Evolutionary conservation across 1,140 invertebrate genomes (phyloP).

Genomic region (Eriocheir sinensis): DNA sequence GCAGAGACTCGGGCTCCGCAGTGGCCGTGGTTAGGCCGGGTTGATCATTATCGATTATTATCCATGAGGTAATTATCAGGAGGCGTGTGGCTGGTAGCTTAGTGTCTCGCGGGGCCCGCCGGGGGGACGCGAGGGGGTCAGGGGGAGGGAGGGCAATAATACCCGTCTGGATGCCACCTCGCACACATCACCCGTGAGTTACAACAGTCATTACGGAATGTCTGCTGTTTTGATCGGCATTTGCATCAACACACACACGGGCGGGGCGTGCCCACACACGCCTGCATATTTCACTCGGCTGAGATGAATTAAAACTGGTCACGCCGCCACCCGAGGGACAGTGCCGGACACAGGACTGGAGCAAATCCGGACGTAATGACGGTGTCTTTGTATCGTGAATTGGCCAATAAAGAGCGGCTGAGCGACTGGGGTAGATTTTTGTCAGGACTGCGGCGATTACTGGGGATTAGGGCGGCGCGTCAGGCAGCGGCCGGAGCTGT

Average conservation of each 20-base stretch:
- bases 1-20: constrained; percentile 9
- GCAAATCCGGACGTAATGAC: constrained; percentile 55
- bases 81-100: constrained; percentile 19
- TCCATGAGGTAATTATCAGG: constrained; percentile 15
- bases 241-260: neutral
- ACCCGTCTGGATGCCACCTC: neutral
- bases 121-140: neutral
- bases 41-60: constrained; percentile 27
- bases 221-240: neutral
- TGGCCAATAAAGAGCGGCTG: constrained; percentile 54
- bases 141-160: neutral
- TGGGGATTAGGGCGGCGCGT: constrained; percentile 23
- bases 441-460: constrained; percentile 3
- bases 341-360: constrained; percentile 29
- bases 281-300: neutral
- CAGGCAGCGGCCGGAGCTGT: neutral
- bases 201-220: neutral
- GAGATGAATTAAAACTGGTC: constrained; percentile 57
- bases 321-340: neutral
- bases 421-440: constrained; percentile 58
- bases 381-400: constrained; percentile 49
- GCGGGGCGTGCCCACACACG: neutral
- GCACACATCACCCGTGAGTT: neutral
- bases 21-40: neutral
- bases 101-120: neutral